These are phyloP conservation scores for Petrocephalus schoutedeni DNA, from an alignment of 2,797 vertebrate species.

Conservation along the genomic window DNA sequence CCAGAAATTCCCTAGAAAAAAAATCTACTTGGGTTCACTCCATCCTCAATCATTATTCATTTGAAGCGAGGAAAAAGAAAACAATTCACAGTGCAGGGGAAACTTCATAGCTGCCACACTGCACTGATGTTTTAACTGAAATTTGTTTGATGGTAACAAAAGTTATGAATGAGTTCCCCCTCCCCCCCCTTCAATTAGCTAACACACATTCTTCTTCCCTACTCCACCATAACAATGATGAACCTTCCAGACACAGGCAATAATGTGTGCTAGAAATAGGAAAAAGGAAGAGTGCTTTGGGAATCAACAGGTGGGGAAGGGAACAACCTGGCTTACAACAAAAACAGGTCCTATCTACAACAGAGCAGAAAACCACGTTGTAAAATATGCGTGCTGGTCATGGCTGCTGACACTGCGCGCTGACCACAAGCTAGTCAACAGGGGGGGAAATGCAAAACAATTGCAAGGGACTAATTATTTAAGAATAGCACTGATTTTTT, in stretches of 20 bases:
- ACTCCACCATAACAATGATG: neutral
- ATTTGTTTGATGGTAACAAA: neutral
- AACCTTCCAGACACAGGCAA: neutral
- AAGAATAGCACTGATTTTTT: neutral
- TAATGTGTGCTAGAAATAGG: neutral
- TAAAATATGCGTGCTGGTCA: neutral
- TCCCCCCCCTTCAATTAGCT: neutral
- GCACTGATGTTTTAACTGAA: neutral
- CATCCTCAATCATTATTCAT: neutral
- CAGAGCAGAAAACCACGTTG: neutral
- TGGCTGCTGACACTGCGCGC: neutral
- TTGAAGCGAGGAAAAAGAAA: neutral
- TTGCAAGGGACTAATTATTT: neutral
- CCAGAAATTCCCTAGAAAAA: neutral
- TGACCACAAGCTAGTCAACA: neutral
- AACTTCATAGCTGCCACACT: neutral
- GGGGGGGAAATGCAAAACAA: neutral
- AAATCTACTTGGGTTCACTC: neutral
- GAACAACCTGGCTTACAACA: neutral
- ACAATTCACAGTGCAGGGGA: neutral
- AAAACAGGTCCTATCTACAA: neutral
- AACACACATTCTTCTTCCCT: neutral
- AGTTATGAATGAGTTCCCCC: neutral
- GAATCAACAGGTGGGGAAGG: constrained; percentile 11
- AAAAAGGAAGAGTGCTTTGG: neutral